Conservation (phyloP, 2,888 invertebrate species). For the Scaptomyza parva region DNA sequence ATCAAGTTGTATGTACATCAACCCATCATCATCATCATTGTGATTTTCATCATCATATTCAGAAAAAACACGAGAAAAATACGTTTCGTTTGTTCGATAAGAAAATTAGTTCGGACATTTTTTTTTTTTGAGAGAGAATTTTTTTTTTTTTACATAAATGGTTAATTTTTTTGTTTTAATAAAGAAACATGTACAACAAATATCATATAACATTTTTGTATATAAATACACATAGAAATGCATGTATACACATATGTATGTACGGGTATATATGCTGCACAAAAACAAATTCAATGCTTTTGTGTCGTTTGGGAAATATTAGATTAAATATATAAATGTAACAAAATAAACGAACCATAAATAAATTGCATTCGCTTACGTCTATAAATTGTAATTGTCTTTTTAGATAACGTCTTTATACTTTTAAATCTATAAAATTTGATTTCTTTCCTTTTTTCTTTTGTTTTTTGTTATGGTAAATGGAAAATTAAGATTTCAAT, state of each 20-base stretch:
- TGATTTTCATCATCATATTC: slow-evolving; percentile 85
- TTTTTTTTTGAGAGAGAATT: slow-evolving; percentile 59
- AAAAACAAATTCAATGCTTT: slow-evolving; percentile 33
- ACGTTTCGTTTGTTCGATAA: slow-evolving; percentile 86
- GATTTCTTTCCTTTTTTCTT: slow-evolving; percentile 10
- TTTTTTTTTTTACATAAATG: slow-evolving; percentile 78
- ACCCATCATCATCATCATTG: slow-evolving; percentile 82
- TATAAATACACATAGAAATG: slow-evolving; percentile 54
- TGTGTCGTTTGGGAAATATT: slow-evolving; percentile 42
- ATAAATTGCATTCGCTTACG: slow-evolving; percentile 47
- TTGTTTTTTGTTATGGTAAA: slow-evolving; percentile 44
- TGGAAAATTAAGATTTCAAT: slow-evolving; percentile 34
- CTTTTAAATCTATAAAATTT: slow-evolving; percentile 13
- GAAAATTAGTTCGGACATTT: slow-evolving; percentile 86
- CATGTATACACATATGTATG: slow-evolving; percentile 58
- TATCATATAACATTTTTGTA: slow-evolving; percentile 55
- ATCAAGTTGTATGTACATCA: slow-evolving; percentile 80
- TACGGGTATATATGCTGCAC: slow-evolving; percentile 53
- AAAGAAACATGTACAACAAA: slow-evolving; percentile 72
- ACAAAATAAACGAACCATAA: slow-evolving; percentile 54
- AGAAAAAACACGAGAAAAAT: slow-evolving; percentile 86
- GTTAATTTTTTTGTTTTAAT: slow-evolving; percentile 58
- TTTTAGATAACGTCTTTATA: slow-evolving; percentile 33
- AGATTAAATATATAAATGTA: slow-evolving; percentile 10
- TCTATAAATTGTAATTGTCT: slow-evolving; percentile 30